Base-by-base conservation (phyloP, 2,888 invertebrate genomes). In the Callyntrura sp. region DNA sequence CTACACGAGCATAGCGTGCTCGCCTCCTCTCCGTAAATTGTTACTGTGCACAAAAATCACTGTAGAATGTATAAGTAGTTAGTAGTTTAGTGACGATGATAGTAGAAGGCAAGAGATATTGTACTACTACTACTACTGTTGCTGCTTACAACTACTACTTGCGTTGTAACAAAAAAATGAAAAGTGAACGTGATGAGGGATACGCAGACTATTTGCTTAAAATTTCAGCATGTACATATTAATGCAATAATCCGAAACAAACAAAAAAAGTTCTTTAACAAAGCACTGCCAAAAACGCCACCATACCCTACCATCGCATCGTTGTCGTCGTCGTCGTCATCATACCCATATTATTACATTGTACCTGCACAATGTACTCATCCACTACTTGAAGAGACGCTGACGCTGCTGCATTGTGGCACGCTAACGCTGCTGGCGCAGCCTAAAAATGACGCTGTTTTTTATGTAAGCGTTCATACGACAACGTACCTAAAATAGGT, bases 251-350 rank as follows among this genome's bases (percentile, higher is more conserved):
- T 11, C 65, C 11, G 11, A 65, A 65, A 65, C 43, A 35, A 35
- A 35, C 35, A 70, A 70, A 45, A 43, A 68, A n/a, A 62, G 20
- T 25, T 9, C 25, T 65, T 28, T 51, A 55, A 78, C 78, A 70
- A 70, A 70, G 70, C 70, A 70, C 70, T 70, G 23, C 51, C 20
- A 43, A 73, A 73, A 48, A 65, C 65, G 65, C 65, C 65, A 65
- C 4, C 28, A 62, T 62, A 62, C 51, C n/a, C 57, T 5, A 57
- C 17, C 57, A 6, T 35, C 35, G 35, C n/a, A n/a, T 35, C 35
- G 28, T 70, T 28, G 5, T 65, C 65, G 35, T 35, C 35, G 35
- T 35, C 35, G 28, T 70, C 65, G 5, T 65, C 65, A 65, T 57
- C 14, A 60, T 60, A 60, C 17, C 20, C 12, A 62, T 62, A 23